phyloP scores from a whole-genome alignment of 2,888 invertebrate species.

The Drepanosiphum platanoidis region DNA sequence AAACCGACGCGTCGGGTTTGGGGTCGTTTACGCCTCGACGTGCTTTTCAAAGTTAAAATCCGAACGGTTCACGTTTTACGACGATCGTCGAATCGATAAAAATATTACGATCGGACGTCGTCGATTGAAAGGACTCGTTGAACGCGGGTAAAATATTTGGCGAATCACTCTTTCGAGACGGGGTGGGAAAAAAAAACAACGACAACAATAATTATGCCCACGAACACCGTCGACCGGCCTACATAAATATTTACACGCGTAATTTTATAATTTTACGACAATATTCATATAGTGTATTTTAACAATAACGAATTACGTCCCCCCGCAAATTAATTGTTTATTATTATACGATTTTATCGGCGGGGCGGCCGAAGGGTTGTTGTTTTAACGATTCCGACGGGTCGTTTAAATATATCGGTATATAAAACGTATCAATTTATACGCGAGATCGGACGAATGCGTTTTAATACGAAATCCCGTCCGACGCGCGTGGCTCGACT shows the following conservation, averaged over 20 bases:
- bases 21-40: too few relatives aligned
- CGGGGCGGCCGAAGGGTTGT: background rate
- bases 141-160: too few relatives aligned
- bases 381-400: background rate
- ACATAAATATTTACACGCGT: background rate
- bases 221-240: background rate
- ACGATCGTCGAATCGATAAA: background rate
- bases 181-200: too few relatives aligned
- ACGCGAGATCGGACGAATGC: background rate
- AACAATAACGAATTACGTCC: too few relatives aligned
- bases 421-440: background rate
- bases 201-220: too few relatives aligned
- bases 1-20: too few relatives aligned
- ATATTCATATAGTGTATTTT: background rate
- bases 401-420: background rate
- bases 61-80: background rate
- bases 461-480: background rate
- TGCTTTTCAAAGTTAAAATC: too few relatives aligned
- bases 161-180: too few relatives aligned
- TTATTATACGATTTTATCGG: background rate
- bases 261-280: background rate
- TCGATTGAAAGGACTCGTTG: too few relatives aligned
- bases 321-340: background rate
- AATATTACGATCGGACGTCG: too few relatives aligned
- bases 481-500: too few relatives aligned